phyloP scores from a whole-genome alignment of 2,888 invertebrate species.

The Phytoseiulus persimilis region DNA sequence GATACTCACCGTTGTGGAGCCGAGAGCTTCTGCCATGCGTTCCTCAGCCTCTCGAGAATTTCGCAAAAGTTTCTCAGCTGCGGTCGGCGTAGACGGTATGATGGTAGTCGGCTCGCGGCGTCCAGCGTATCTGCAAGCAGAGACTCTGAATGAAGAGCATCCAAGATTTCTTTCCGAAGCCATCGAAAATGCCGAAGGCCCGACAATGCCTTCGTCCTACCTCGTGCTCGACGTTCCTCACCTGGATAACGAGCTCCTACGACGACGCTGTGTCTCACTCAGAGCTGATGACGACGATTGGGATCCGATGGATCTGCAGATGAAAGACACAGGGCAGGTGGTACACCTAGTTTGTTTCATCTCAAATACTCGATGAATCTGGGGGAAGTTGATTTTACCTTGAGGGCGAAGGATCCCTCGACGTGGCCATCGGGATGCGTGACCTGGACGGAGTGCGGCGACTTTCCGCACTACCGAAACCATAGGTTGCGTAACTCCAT shows the following conservation, averaged over 20 bases:
- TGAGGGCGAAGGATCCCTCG: slow-evolving; percentile 34
- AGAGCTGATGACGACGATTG: slow-evolving; percentile 36
- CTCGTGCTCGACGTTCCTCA: neutral
- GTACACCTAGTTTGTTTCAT: too few species aligned
- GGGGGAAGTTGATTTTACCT: neutral
- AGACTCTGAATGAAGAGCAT: slow-evolving; percentile 38
- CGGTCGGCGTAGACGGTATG: slow-evolving; percentile 55
- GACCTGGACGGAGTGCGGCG: slow-evolving; percentile 17
- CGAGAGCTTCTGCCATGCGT: slow-evolving; percentile 66
- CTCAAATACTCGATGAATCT: too few species aligned
- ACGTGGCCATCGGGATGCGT: slow-evolving; percentile 30
- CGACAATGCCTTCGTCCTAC: too few species aligned
- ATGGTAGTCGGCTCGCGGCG: slow-evolving; percentile 47
- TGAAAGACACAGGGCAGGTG: too few species aligned
- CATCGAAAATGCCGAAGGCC: neutral
- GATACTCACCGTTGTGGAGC: slow-evolving; percentile 28
- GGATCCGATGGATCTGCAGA: slow-evolving; percentile 10
- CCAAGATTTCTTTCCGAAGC: neutral
- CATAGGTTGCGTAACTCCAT: slow-evolving; percentile 62
- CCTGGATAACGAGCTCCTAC: slow-evolving; percentile 27
- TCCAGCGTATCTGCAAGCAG: slow-evolving; percentile 43
- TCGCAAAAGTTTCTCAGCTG: slow-evolving; percentile 72
- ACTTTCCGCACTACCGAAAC: slow-evolving; percentile 39
- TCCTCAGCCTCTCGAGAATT: slow-evolving; percentile 80
- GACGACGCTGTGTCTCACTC: slow-evolving; percentile 30